phyloP scores from a whole-genome alignment of 2,113 vertebrate genomes.

The Chrysemys picta region DNA sequence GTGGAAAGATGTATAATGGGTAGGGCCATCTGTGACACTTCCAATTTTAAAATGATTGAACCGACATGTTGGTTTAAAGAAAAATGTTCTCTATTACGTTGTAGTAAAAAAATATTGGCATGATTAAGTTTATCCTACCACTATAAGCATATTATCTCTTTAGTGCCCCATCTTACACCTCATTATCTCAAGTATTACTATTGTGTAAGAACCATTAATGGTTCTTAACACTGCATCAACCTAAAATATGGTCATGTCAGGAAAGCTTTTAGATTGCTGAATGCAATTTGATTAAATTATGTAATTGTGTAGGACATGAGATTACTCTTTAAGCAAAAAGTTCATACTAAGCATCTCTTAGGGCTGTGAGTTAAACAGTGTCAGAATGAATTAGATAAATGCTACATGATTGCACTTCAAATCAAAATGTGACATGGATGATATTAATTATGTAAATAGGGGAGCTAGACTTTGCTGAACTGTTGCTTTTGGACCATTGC shows the following conservation, averaged over 20 bases:
- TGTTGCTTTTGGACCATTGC: background rate
- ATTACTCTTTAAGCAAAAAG: background rate
- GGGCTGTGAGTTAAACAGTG: background rate
- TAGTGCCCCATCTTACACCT: background rate
- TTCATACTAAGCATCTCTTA: background rate
- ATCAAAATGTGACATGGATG: background rate
- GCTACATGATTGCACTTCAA: background rate
- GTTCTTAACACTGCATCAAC: background rate
- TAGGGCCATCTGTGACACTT: background rate
- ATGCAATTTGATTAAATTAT: background rate
- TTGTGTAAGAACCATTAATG: background rate
- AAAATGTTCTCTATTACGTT: rapidly evolving
- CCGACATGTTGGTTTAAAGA: background rate
- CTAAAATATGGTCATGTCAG: background rate
- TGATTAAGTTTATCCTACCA: background rate
- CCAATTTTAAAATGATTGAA: background rate
- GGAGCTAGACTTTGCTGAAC: background rate
- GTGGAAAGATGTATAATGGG: background rate
- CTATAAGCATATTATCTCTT: background rate
- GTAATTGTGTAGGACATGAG: background rate
- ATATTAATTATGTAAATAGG: background rate
- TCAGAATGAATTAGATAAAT: background rate
- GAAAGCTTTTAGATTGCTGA: background rate
- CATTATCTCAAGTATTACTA: background rate
- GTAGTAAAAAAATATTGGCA: background rate